Base-by-base conservation (phyloP, 2,888 invertebrate genomes). In the Cryptocephalus moraei region DNA sequence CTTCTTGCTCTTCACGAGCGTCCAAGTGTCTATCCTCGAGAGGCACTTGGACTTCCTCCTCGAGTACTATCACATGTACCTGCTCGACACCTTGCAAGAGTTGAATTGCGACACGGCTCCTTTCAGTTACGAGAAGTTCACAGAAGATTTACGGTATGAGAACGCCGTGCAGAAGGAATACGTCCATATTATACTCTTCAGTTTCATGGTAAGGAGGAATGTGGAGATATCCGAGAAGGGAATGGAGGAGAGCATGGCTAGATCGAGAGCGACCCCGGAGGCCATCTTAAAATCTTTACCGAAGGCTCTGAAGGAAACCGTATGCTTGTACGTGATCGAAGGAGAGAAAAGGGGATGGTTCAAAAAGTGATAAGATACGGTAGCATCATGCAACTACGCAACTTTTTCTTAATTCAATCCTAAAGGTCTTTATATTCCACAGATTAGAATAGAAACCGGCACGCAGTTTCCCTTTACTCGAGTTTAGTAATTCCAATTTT, bases 1-100 rank as follows among this genome's bases (percentile, higher is more conserved):
- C 1, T 79, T 79, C 49, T 70, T 77, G 38, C 46, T 80, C 8
- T 69, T 73, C 10, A 67, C 73, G 1, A 78, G 78, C 51, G 67
- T 75, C 1, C 62, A 69, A 10, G 54, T 58, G 1, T 54, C 62
- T 0, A 62, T 74, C 1, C 54, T 72, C 9, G 64, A 64, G 1
- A 48, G 69, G 8, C 62, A 75, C 44, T 62, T 68, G 36, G 66
- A 75, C 3, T 65, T 71, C 12, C 65, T 79, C 6, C 52, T 78
- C 0, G 58, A 68, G 46, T 57, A 70, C 0, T 78, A 79, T 55
- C 73, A 76, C 53, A 60, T 70, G 0, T 65, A 65, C 1, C 71
- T 78, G 39, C 52, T 75, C 1, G 44, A 62, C 0, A 60, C 63
- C 9, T 56, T 79, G 22, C 54, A 58, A 13, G 56, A 59, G n/a